Conservation (phyloP, 2,797 vertebrate species). For the Mycteria americana region DNA sequence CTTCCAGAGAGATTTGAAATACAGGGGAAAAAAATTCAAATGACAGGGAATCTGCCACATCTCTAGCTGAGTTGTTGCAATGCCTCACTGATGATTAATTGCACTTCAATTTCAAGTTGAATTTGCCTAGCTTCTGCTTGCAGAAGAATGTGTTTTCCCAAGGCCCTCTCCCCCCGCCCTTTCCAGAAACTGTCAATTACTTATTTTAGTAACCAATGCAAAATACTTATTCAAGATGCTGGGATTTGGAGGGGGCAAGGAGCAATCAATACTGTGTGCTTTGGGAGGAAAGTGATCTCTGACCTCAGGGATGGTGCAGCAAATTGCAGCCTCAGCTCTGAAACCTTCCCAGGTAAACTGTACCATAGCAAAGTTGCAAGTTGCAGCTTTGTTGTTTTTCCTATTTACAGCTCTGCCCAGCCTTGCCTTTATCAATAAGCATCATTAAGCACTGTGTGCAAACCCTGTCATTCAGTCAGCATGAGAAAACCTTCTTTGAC, state of each 20-base stretch:
- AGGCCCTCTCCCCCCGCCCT: background rate
- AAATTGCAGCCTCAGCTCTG: background rate
- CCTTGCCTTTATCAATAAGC: background rate
- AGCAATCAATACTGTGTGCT: background rate
- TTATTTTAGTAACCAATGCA: background rate
- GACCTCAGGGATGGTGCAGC: background rate
- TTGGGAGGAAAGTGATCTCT: background rate
- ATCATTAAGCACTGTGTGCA: background rate
- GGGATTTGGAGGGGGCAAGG: background rate
- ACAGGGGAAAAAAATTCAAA: background rate
- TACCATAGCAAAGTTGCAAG: background rate
- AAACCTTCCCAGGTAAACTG: background rate
- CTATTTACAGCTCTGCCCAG: background rate
- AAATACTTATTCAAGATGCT: background rate
- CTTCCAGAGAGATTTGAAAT: background rate
- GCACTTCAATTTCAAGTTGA: background rate
- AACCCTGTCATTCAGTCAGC: background rate
- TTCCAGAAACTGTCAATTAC: background rate
- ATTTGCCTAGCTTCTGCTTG: background rate
- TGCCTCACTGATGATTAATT: background rate
- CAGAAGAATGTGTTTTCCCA: background rate
- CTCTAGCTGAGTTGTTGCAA: background rate
- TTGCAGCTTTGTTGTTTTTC: background rate
- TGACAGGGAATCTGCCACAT: background rate
- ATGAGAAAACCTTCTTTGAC: background rate